phyloP scores from a whole-genome alignment of 1,140 invertebrate genomes.

The Vanessa atalanta region DNA sequence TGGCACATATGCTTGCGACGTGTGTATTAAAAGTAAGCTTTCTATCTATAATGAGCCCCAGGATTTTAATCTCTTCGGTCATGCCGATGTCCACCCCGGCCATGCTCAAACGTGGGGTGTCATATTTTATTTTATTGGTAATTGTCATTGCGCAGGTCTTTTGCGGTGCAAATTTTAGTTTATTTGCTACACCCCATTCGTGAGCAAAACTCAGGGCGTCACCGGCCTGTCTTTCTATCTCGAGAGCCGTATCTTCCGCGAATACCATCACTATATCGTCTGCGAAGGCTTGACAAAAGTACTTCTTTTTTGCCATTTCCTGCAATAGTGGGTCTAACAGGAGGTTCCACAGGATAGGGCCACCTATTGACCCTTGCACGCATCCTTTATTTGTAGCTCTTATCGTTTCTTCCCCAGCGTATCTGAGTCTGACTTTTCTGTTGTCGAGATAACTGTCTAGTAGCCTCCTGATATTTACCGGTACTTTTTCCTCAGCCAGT shows the following conservation, averaged over 20 bases:
- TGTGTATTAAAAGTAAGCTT: conserved; percentile 35
- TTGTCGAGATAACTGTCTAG: neutral
- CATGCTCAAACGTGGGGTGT: conserved; percentile 23
- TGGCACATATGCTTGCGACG: neutral
- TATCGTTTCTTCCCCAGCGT: neutral
- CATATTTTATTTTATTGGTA: neutral
- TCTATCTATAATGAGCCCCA: conserved; percentile 21
- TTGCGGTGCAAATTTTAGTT: neutral
- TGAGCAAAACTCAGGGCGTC: neutral
- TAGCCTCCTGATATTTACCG: neutral
- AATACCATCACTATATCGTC: neutral
- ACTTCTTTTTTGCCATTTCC: neutral
- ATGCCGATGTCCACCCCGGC: neutral
- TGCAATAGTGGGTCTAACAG: neutral
- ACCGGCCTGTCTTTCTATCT: neutral
- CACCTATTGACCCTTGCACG: neutral
- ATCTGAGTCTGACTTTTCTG: neutral
- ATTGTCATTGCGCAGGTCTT: neutral
- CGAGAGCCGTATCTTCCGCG: neutral
- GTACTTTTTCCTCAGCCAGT: neutral
- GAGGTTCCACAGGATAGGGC: neutral
- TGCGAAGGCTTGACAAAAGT: neutral
- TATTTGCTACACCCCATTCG: neutral
- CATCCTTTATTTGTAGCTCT: neutral
- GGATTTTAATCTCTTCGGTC: conserved; percentile 17